Base-by-base conservation (phyloP, 2,888 invertebrate species). In the Cataglyphis rosenhaueri region DNA sequence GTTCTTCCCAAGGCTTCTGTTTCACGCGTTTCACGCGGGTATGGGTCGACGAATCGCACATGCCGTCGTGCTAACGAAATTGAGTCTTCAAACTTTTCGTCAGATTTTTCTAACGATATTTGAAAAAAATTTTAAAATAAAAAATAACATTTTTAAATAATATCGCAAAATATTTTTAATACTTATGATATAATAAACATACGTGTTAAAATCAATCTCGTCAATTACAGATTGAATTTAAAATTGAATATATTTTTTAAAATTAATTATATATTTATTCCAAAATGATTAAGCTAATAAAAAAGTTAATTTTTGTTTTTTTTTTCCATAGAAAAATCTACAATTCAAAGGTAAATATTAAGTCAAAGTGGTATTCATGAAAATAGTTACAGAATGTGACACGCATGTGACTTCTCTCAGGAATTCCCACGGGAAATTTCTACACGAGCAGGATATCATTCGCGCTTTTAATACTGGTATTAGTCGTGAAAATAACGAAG, bases 1-100 rank as follows among this genome's bases (percentile, higher is more conserved):
- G 83, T 85, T 79, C 85, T 78, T 64, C 71, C 48, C 55, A 52
- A 73, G 65, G 41, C 44, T 62, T 84, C 79, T 79, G 85, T 88
- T 84, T 85, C 86, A 29, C 29, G 29, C 59, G 85, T 88, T 84
- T 85, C 86, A 29, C 29, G 29, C 59, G 44, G 44, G 41, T 52
- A 8, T 59, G 29, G 29, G 44, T 29, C 59, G 70, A 78, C 44
- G 78, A 59, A 70, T 70, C 70, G 35, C 78, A 25, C 0, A 21
- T 18, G 12, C 21, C 21, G 18, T 44, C 5, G 35, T 44, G 59
- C 70, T 44, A 71, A 61, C 59, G 8, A 71, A 61, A 71, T 70
- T 41, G 29, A 35, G 12, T 41, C 41, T 25, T 55, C 68, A 10
- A 57, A 68, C 68, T 76, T 57, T 68, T 57, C 41, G 41, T 29